phyloP scores from a whole-genome alignment of 2,113 vertebrate species.

The Chloebia gouldiae region DNA sequence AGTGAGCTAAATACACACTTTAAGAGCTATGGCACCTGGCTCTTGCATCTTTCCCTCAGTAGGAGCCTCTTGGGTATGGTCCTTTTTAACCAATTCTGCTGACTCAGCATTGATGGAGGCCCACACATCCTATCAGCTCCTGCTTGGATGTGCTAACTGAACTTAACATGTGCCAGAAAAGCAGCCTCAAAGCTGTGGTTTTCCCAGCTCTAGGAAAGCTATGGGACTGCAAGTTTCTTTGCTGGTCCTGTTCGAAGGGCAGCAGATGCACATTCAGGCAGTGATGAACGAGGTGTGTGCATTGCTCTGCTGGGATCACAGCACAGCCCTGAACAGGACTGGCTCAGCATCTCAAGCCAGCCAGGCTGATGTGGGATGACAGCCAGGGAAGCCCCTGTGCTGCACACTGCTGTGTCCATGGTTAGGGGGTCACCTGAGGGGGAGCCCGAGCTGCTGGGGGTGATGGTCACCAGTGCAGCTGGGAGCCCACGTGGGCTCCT shows the following conservation, averaged over 20 bases:
- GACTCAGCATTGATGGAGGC: fast-evolving
- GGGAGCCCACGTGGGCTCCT: fast-evolving
- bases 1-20: not conserved
- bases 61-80: not conserved
- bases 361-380: not conserved
- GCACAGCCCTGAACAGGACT: not conserved
- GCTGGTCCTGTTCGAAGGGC: not conserved
- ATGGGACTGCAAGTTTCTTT: not conserved
- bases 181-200: not conserved
- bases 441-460: fast-evolving
- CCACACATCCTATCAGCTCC: not conserved
- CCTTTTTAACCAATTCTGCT: not conserved
- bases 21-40: not conserved
- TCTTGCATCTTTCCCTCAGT: not conserved
- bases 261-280: not conserved
- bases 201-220: not conserved
- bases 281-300: not conserved
- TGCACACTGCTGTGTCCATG: fast-evolving
- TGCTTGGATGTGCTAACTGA: fast-evolving
- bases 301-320: not conserved
- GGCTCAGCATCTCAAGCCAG: not conserved
- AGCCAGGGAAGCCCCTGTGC: not conserved
- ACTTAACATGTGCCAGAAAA: not conserved
- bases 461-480: not conserved
- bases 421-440: not conserved